phyloP scores from a whole-genome alignment of 2,113 vertebrate species.

The Eptesicus fuscus region DNA sequence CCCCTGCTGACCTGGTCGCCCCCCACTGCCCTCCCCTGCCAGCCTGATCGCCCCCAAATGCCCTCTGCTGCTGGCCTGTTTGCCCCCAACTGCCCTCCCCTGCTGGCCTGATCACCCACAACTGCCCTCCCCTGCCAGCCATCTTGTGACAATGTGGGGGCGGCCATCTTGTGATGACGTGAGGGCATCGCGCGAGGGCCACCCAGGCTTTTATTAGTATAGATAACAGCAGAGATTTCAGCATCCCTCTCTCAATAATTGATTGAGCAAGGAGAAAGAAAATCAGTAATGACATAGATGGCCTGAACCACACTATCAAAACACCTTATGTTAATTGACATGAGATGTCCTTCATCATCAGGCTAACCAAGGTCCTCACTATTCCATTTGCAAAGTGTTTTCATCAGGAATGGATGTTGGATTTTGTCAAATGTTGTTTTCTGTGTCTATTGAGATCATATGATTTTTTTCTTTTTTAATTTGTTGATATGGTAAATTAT shows the following conservation, averaged over 20 bases:
- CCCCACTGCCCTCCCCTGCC: no score
- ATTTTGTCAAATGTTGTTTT: neutral
- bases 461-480: neutral
- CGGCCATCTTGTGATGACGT: no score
- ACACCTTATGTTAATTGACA: neutral
- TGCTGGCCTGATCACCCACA: no score
- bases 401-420: neutral
- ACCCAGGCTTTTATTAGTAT: no score
- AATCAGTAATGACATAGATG: neutral
- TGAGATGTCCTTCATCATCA: neutral
- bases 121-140: no score
- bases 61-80: no score
- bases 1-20: no score
- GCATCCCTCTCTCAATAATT: neutral
- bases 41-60: no score
- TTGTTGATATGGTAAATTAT: neutral
- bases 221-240: neutral
- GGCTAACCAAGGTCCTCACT: neutral
- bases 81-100: no score
- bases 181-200: no score
- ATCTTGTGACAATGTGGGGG: no score
- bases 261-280: neutral
- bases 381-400: neutral
- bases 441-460: neutral
- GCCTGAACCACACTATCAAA: neutral